phyloP scores from a whole-genome alignment of 2,113 vertebrate genomes.

The Atlantisia rogersi region DNA sequence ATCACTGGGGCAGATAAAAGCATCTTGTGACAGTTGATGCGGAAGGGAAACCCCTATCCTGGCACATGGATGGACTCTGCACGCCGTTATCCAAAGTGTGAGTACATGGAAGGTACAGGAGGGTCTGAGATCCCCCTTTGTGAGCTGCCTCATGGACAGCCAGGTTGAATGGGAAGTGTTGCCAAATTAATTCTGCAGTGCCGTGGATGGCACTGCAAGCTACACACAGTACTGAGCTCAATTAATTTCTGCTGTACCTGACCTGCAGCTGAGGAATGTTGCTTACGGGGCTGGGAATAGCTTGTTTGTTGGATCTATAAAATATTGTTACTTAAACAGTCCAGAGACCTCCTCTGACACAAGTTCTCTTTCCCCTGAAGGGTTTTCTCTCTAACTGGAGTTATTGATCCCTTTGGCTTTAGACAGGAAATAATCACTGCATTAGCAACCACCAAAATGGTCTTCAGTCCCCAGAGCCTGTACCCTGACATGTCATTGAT shows the following conservation, averaged over 20 bases:
- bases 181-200: background rate
- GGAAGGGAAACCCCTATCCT: background rate
- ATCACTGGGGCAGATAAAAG: background rate
- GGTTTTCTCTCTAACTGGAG: conserved; percentile 12
- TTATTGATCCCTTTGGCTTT: conserved; percentile 24
- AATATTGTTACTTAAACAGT: background rate
- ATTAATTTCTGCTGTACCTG: conserved; percentile 15
- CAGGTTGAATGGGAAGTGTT: background rate
- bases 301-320: conserved; percentile 19
- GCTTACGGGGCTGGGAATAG: background rate
- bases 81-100: background rate
- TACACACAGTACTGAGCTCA: background rate
- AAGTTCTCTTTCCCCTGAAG: background rate
- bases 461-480: background rate
- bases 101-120: background rate
- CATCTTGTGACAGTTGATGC: background rate
- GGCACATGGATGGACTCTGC: background rate
- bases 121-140: background rate
- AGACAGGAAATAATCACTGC: conserved; percentile 32
- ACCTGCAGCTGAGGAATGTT: background rate
- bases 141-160: background rate
- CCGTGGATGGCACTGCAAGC: background rate
- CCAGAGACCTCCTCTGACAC: background rate
- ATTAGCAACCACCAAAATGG: conserved; percentile 15
- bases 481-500: background rate